Evolutionary conservation across 2,797 vertebrate genomes (phyloP), one percentile per base, ranked within the genome.

Genomic region (Crenuchus spilurus): DNA sequence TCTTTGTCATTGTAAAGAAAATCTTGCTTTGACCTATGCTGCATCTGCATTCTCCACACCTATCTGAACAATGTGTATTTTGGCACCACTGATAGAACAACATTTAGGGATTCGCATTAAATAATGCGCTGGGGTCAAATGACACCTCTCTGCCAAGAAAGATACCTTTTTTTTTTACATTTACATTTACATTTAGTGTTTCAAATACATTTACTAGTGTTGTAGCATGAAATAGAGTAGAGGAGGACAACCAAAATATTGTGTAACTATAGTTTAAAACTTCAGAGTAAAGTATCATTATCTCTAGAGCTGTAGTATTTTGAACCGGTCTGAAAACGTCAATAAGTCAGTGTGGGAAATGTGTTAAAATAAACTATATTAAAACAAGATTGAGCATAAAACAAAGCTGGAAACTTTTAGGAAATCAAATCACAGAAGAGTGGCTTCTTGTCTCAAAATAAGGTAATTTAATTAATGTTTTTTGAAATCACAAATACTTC

Each of bases 401-500:
- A 28, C 62, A 42, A 65, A 65, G n/a, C 18, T 48, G 42, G 44
- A 65, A 33, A 48, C 20, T 30, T 48, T 31, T 30, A 8, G 48
- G 62, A 33, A 48, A 14, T 48, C 16, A 63, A 63, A 63, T 44
- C 24, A 4, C 39, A 63, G 61, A 63, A 44, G 24, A 42, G 41
- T 61, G 35, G 6, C 39, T 62, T 42, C 60, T 26, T 14, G 1
- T 30, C 26, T 28, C 61, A 33, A 14, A 65, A 31, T 48, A 33
- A 33, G 10, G 41, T 18, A 64, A 46, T 22, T 26, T 10, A 28
- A 67, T 18, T 6, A 4, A 44, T 24, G 33, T 39, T 22, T n/a
- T n/a, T 14, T 46, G 18, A 54, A 14, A 37, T n/a, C 79, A 69
- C 76, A 65, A 82, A 63, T 70, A 68, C 46, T 58, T 63, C 68